These are phyloP conservation scores for Aspidiotus rigidus DNA, from an alignment of 2,888 invertebrate species.

Conservation along the genomic window DNA sequence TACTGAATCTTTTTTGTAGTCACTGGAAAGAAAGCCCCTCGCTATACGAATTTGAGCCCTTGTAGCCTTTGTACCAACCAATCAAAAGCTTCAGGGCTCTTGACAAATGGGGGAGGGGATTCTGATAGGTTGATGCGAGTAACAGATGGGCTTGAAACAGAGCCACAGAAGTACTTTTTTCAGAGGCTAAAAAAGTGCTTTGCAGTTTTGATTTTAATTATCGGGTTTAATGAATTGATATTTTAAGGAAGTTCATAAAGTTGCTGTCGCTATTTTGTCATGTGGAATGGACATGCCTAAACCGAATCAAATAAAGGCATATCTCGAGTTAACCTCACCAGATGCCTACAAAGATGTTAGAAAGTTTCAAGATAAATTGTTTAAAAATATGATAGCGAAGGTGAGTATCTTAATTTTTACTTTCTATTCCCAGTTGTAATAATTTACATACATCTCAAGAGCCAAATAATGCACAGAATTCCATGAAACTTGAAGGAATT, in stretches of 20 bases:
- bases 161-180: not conserved
- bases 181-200: not conserved
- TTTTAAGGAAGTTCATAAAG: slow-evolving; percentile 57
- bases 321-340: slow-evolving; percentile 90
- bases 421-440: not conserved
- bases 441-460: no score
- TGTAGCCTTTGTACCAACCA: no score
- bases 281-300: slow-evolving; percentile 99
- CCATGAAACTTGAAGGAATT: no score
- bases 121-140: no score
- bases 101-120: no score
- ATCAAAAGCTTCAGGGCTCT: no score
- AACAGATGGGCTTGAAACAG: no score
- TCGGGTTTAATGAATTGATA: slow-evolving; percentile 11
- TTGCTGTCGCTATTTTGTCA: slow-evolving; percentile 91
- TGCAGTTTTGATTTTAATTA: not conserved
- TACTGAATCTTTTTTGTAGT: no score
- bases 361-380: slow-evolving; percentile 90
- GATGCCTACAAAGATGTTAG: slow-evolving; percentile 88
- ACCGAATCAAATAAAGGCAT: slow-evolving; percentile 95
- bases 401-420: slow-evolving; percentile 43
- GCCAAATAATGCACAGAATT: no score
- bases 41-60: no score
- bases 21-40: no score
- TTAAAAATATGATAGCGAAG: slow-evolving; percentile 79